Percentiles rank a stretch among this genome's conserved stretches.
These are phyloP conservation scores for Apus apus DNA, from an alignment of 2,113 vertebrate species.

Conservation along the genomic window DNA sequence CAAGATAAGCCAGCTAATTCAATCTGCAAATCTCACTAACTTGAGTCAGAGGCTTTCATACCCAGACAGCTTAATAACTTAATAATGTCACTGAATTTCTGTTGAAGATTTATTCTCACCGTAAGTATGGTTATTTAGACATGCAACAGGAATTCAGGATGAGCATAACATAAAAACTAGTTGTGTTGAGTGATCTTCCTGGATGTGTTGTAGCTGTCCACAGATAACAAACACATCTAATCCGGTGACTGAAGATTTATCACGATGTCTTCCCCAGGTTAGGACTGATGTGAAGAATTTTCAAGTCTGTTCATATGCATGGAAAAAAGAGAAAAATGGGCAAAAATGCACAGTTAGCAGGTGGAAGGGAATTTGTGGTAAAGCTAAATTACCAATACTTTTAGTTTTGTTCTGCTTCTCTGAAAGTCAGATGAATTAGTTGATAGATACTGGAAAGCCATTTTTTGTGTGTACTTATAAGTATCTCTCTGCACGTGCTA, in stretches of 20 bases:
- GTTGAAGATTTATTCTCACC: neutral
- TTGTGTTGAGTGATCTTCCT: neutral
- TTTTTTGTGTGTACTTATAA: neutral
- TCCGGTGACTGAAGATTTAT: neutral
- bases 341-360: neutral
- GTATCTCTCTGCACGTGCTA: neutral
- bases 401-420: neutral
- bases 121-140: conserved; percentile 5
- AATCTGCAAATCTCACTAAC: neutral
- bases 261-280: neutral
- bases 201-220: neutral
- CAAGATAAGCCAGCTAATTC: neutral
- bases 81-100: neutral
- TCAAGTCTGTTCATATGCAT: neutral
- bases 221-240: neutral
- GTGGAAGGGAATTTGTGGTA: neutral
- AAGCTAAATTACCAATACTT: neutral
- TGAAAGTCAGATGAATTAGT: neutral
- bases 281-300: neutral
- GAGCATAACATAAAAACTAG: neutral
- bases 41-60: neutral
- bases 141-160: neutral
- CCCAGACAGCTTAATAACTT: rapidly evolving
- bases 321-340: neutral
- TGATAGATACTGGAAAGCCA: neutral